Conservation (phyloP, 2,113 vertebrate genomes). For the Dipodomys merriami region DNA sequence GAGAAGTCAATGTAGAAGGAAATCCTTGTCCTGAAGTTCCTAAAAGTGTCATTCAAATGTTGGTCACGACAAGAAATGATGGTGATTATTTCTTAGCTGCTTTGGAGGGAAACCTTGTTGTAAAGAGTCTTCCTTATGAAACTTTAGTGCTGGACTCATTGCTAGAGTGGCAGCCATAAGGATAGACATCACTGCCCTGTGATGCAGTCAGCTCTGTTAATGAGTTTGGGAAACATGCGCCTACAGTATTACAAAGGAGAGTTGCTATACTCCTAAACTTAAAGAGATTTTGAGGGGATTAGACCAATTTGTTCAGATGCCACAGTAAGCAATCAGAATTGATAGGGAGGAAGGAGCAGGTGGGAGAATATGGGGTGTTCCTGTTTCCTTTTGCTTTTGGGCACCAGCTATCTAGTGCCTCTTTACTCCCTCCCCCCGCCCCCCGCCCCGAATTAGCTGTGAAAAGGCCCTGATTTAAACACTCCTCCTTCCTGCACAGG, state of each 20-base stretch:
- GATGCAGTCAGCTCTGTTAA: too few species aligned
- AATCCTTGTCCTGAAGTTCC: not conserved
- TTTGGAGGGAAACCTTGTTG: not conserved
- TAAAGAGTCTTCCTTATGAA: not conserved
- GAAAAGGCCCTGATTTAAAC: not conserved
- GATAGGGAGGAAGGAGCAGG: not conserved
- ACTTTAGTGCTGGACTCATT: not conserved
- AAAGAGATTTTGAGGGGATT: not conserved
- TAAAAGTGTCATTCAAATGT: not conserved
- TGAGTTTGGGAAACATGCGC: not conserved
- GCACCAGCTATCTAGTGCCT: not conserved
- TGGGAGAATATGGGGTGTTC: too few species aligned
- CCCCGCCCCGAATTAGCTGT: not conserved
- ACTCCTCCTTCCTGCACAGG: not conserved
- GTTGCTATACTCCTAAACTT: not conserved
- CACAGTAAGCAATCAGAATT: not conserved
- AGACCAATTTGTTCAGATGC: not conserved
- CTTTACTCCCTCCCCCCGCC: accelerated
- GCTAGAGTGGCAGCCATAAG: not conserved
- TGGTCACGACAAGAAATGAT: not conserved
- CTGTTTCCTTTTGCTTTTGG: not conserved
- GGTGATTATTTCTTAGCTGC: not conserved
- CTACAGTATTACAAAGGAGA: not conserved
- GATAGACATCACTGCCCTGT: not conserved
- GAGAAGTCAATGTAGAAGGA: not conserved